Base-by-base conservation (phyloP, 1,140 invertebrate species). In the Zophobas morio region DNA sequence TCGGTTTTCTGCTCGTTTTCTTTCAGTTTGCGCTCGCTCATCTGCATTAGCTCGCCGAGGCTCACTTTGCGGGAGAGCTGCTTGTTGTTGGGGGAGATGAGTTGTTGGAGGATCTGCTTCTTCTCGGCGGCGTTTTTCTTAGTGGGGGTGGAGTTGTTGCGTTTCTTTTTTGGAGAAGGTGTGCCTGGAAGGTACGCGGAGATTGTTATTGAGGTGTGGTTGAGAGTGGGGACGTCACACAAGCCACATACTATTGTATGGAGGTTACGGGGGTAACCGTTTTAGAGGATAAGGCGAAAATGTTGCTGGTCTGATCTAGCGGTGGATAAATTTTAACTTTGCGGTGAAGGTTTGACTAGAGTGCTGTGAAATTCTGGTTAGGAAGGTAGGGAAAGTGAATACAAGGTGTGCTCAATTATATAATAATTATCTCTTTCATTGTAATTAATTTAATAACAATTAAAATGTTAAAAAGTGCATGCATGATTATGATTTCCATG, bases 81-180 rank as follows among this genome's bases (percentile, higher is more conserved):
- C 81, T 87, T 83, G 81, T 79, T 85, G 32, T 84, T 82, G 5
- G 89, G 88, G 6, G 89, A 88, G 0, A 94, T 91, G 6, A 94
- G 86, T 81, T 93, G 92, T 82, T 94, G 92, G 2, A 94, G 87
- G 73, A 94, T 93, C 86, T 93, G 91, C 82, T 93, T 93, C 83
- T 92, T 93, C 84, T 93, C 92, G 39, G 90, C 91, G 77, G 90
- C 90, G 82, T 90, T 91, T 85, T 91, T 92, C 86, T 90, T 92
- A 51, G 90, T 91, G 77, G 91, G 90, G 70, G 90, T 93, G 49
- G 92, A 93, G 84, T 93, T 93, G 84, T 93, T 93, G 60, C 92
- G 88, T 86, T 92, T 92, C 84, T 93, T 92, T 75, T 92, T 89
- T 37, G 92, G 92, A 36, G 91, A 92, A 46, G 92, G 92, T 46